Evolutionary conservation across 1,140 invertebrate genomes (phyloP), one percentile per base, ranked within the genome.

Genomic region (Pectinophora gossypiella): DNA sequence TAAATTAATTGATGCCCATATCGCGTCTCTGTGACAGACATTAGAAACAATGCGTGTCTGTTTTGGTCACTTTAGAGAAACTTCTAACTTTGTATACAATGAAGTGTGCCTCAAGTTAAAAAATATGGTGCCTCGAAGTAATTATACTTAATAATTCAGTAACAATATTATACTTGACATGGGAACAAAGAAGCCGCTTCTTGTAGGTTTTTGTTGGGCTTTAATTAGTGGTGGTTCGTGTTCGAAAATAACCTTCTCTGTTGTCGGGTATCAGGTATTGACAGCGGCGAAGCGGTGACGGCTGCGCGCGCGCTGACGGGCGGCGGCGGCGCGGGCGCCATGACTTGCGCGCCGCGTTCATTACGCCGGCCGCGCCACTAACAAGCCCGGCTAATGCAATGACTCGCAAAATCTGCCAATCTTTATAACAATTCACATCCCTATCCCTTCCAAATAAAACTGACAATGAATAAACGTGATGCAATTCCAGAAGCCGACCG

Each of bases 311-410:
- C 27, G 27, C 65, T 70, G 59, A 54, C 59, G 57, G 64, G 61
- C 59, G 53, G 48, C 69, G 68, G 56, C 22, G 22, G 22, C 55
- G 55, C 56, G 63, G 62, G 83, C 80, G 80, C 79, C 80, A 65
- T 86, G 83, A 86, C 83, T 86, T 82, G 83, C 83, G 75, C 32
- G 66, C 68, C 62, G 56, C 66, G 69, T 76, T 82, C 76, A 78
- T 81, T 82, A 85, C 66, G 65, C 54, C 48, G 56, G 38, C 54
- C 46, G 49, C 52, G 47, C 68, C n/a, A 76, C 81, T 86, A 86
- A 86, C 81, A 82, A 86, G 83, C 77, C 76, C 44, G 66, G 77
- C 72, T 84, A 85, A 85, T 86, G 79, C 81, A 80, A 72, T 86
- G 83, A 86, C 55, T 86, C 83, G 83, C 81, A 82, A 86, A 86